Percentiles rank a stretch among this genome's conserved stretches.
These are phyloP conservation scores for Erpobdella octoculata DNA, from an alignment of 2,888 invertebrate species.

Conservation along the genomic window DNA sequence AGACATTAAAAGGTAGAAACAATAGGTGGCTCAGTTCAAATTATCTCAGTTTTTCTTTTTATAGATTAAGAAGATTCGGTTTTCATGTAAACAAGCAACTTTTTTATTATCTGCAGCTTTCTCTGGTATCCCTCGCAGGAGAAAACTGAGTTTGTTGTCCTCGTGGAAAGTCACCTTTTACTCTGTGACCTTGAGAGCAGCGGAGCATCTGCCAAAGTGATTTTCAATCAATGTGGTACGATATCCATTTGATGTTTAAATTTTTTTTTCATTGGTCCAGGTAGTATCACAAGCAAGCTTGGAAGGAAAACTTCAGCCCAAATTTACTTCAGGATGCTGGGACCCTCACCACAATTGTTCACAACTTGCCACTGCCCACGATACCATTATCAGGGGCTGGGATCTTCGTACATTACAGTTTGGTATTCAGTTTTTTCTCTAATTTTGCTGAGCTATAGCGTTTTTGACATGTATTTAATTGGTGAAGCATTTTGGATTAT, in stretches of 20 bases:
- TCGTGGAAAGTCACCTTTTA: conserved; percentile 69
- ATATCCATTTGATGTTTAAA: too few relatives aligned
- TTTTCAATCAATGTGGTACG: background rate
- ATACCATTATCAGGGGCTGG: conserved; percentile 75
- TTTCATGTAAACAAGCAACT: too few relatives aligned
- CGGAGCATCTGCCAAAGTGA: conserved; percentile 44
- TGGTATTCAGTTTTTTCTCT: conserved; percentile 30
- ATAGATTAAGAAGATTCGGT: too few relatives aligned
- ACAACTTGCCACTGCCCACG: conserved; percentile 77
- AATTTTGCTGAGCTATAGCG: too few relatives aligned
- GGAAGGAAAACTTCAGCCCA: conserved; percentile 66
- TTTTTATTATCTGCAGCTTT: conserved; percentile 56
- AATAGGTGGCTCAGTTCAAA: background rate
- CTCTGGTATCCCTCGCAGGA: conserved; percentile 78
- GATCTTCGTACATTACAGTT: conserved; percentile 68
- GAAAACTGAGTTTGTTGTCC: conserved; percentile 63
- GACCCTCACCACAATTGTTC: conserved; percentile 83
- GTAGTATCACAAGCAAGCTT: conserved; percentile 47
- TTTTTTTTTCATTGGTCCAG: too few relatives aligned
- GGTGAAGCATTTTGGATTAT: background rate
- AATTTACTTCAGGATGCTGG: conserved; percentile 81
- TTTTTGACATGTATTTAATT: background rate
- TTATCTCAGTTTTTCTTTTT: too few relatives aligned
- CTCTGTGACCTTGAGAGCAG: conserved; percentile 65
- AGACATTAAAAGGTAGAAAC: conserved; percentile 21